These are phyloP conservation scores for Campoplex nolae DNA, from an alignment of 2,888 invertebrate species.

Conservation along the genomic window DNA sequence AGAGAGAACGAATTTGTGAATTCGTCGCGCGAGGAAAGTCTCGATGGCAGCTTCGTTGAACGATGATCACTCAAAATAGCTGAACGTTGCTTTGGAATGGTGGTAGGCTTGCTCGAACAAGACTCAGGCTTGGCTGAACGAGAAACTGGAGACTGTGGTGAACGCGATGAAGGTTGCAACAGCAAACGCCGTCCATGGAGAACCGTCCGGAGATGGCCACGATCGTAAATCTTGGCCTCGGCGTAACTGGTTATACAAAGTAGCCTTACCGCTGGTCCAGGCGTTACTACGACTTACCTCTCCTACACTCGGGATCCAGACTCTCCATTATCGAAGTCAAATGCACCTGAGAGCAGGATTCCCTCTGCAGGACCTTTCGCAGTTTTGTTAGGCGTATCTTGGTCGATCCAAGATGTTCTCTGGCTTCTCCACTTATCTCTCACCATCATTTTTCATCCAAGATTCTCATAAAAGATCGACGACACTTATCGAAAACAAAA, in stretches of 20 bases:
- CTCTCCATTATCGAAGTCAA: constrained; percentile 67
- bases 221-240: constrained; percentile 81
- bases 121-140: constrained; percentile 14
- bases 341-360: constrained; percentile 28
- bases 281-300: constrained; percentile 71
- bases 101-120: constrained; percentile 9
- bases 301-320: constrained; percentile 79
- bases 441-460: background rate
- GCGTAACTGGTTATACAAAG: constrained; percentile 83
- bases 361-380: constrained; percentile 13
- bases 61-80: constrained; percentile 19
- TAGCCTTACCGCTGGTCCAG: constrained; percentile 77
- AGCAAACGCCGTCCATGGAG: constrained; percentile 57
- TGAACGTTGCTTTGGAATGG: background rate
- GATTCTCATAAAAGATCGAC: background rate
- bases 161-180: constrained; percentile 58
- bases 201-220: constrained; percentile 62
- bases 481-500: background rate
- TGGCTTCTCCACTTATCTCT: background rate
- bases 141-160: constrained; percentile 43
- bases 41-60: constrained; percentile 7
- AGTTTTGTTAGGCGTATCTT: background rate
- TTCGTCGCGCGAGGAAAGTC: background rate
- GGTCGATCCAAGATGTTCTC: background rate
- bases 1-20: background rate